Conservation (phyloP, 2,888 invertebrate species). For the Dryocosmus kuriphilus region DNA sequence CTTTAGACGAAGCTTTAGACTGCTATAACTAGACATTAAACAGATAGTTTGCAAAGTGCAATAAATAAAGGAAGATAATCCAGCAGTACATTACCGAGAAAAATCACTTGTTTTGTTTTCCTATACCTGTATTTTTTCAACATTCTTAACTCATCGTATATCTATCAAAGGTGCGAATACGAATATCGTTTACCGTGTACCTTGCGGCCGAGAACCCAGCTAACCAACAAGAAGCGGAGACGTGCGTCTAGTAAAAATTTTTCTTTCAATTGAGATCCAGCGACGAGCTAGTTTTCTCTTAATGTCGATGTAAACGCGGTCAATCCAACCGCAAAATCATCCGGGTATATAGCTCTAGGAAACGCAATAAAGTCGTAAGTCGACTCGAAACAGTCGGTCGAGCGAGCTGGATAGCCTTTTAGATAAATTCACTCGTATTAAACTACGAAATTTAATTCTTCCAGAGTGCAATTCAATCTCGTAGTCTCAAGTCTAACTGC, state of each 20-base stretch:
- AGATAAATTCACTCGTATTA: conserved; percentile 14
- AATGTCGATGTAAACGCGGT: conserved; percentile 52
- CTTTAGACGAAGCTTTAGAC: background rate
- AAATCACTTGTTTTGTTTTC: background rate
- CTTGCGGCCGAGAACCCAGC: background rate
- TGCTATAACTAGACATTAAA: conserved; percentile 19
- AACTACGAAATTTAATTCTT: conserved; percentile 33
- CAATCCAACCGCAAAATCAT: conserved; percentile 51
- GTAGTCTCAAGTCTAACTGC: conserved; percentile 13
- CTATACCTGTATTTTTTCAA: background rate
- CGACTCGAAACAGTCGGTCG: conserved; percentile 38
- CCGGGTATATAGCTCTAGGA: conserved; percentile 13
- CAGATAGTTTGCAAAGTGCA: conserved; percentile 7
- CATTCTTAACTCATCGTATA: background rate
- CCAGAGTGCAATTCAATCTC: conserved; percentile 4
- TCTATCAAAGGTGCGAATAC: conserved; percentile 1
- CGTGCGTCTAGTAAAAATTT: conserved; percentile 51
- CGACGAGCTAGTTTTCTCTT: conserved; percentile 52
- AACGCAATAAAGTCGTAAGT: conserved; percentile 47
- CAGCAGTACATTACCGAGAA: background rate
- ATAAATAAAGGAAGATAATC: background rate
- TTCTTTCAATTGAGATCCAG: conserved; percentile 44
- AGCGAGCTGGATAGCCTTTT: conserved; percentile 13
- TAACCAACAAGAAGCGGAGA: conserved; percentile 23
- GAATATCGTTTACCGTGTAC: conserved; percentile 24